A percentile compares a stretch with the other conserved stretches of the same genome.
phyloP scores from a whole-genome alignment of 2,888 invertebrate species.

The Neoascia interrupta region DNA sequence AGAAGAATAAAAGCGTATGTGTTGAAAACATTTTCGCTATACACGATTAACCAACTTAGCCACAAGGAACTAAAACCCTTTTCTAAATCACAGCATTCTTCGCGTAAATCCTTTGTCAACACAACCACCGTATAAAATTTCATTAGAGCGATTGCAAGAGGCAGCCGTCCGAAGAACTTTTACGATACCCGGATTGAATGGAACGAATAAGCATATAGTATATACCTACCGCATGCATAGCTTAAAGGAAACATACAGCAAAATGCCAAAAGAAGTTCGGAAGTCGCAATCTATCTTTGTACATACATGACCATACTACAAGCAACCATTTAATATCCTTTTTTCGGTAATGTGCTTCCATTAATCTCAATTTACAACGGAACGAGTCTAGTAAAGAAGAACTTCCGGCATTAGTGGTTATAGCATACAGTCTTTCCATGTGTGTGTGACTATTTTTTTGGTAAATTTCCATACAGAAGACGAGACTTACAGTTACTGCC shows the following conservation, averaged over 20 bases:
- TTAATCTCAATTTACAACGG: constrained; percentile 52
- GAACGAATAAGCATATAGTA: neutral
- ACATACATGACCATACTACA: constrained; percentile 18
- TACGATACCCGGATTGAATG: too few relatives aligned
- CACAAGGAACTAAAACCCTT: too few relatives aligned
- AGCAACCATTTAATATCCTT: constrained; percentile 44
- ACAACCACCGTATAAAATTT: neutral
- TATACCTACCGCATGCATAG: constrained; percentile 26
- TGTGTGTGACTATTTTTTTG: too few relatives aligned
- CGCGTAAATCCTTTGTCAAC: too few relatives aligned
- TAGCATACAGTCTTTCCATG: too few relatives aligned
- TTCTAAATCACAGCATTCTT: neutral
- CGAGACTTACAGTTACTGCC: too few relatives aligned
- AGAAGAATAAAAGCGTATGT: too few relatives aligned
- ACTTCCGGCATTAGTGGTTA: too few relatives aligned
- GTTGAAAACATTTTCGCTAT: too few relatives aligned
- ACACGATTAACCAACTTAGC: too few relatives aligned
- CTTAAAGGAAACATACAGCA: constrained; percentile 17
- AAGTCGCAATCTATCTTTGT: neutral
- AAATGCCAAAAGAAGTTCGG: constrained; percentile 20
- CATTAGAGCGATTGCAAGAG: neutral
- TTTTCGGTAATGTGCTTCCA: constrained; percentile 31
- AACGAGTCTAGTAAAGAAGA: constrained; percentile 23
- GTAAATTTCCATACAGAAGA: too few relatives aligned
- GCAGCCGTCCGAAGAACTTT: neutral